Percentiles rank a stretch among this genome's conserved stretches.
Evolutionary conservation across 2,888 invertebrate genomes (phyloP).

Genomic region (Sesia apiformis): DNA sequence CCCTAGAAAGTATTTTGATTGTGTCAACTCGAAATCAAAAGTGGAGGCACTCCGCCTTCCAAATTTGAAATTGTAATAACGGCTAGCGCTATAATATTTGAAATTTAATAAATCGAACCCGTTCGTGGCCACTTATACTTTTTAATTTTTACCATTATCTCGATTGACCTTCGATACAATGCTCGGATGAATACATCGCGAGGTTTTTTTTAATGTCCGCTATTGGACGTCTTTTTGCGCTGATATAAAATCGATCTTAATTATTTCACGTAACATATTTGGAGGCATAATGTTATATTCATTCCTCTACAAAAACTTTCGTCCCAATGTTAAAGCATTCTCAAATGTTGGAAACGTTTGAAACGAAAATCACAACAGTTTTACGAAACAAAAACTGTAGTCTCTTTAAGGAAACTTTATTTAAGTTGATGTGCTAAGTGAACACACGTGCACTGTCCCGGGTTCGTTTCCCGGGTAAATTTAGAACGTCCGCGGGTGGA

Average conservation of each 20-base stretch:
- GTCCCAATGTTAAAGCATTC: neutral
- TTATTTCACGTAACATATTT: slow-evolving; percentile 7
- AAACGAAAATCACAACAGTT: too few species aligned
- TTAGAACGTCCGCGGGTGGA: slow-evolving; percentile 43
- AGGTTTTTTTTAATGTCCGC: slow-evolving; percentile 30
- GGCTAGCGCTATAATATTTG: slow-evolving; percentile 56
- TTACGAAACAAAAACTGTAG: too few species aligned
- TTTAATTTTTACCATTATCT: slow-evolving; percentile 62
- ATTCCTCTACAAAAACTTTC: neutral
- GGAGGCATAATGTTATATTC: slow-evolving; percentile 12
- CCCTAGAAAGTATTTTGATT: slow-evolving; percentile 5
- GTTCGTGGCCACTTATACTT: slow-evolving; percentile 64
- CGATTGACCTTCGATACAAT: slow-evolving; percentile 62
- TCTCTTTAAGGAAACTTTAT: slow-evolving; percentile 5
- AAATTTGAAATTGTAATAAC: slow-evolving; percentile 69
- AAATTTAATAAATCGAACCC: slow-evolving; percentile 63
- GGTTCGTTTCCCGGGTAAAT: slow-evolving; percentile 63
- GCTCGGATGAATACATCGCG: slow-evolving; percentile 58
- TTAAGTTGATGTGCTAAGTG: slow-evolving; percentile 60
- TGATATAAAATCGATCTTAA: slow-evolving; percentile 30
- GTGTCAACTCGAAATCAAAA: slow-evolving; percentile 32
- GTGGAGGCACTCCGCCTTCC: slow-evolving; percentile 27
- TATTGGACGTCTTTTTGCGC: slow-evolving; percentile 24
- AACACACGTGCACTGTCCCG: slow-evolving; percentile 58
- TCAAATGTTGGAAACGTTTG: neutral